Evolutionary conservation across 2,113 vertebrate genomes (phyloP), one percentile per base, ranked within the genome.

Genomic region (Colaptes auratus): DNA sequence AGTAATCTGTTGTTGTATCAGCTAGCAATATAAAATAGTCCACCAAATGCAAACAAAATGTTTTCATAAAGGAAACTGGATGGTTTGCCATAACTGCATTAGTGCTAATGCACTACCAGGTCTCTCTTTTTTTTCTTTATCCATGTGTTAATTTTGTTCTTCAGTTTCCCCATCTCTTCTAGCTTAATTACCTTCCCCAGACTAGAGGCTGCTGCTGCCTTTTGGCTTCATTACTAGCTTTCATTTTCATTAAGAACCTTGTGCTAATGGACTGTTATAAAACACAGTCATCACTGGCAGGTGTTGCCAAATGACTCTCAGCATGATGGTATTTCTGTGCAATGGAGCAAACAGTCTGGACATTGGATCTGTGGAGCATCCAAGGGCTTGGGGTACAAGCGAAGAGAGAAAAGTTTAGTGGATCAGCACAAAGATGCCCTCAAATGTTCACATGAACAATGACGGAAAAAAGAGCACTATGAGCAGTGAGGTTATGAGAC

Each of bases 241-340:
- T 98, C 97, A 97, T 98, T 98, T 98, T 98, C 97, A 98, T 98
- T 98, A 98, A 97, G 97, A 96, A 95, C 96, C 93, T 93, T 94
- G 95, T 4, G 19, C 95, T 98, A 98, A 98, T 98, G 96, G 97
- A 95, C 96, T 98, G 83, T 97, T 97, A 95, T 94, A 96, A 98
- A 98, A 97, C 61, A 93, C 95, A 96, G 93, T 97, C 95, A 93
- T 97, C 96, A 87, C 79, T 97, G 92, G 92, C 90, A 96, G 96
- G 90, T 97, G 94, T 87, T 61, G 91, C 96, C 97, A 97, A 97
- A 97, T 86, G 82, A 95, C 66, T 96, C 94, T 97, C 93, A 96
- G 96, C 86, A 76, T 82, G 91, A 95, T 97, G 97, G 91, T 88
- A 86, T 93, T 96, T 97, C 96, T 97, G 95, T 95, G 96, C 94